Base-by-base conservation (phyloP, 2,797 vertebrate species). In the Dallia pectoralis region DNA sequence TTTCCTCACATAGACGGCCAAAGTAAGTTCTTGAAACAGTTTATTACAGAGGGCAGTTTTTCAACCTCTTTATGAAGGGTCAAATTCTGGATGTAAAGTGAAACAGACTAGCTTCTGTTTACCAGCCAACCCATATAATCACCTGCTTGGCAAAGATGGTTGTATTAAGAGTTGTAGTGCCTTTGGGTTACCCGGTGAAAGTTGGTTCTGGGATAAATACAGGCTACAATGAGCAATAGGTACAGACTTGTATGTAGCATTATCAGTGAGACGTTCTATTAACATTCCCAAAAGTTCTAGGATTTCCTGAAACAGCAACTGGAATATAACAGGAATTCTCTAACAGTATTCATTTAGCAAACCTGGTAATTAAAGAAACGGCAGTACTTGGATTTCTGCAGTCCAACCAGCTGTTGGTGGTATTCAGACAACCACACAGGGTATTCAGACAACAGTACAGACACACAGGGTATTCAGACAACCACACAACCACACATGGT, bases 121-220 rank as follows among this genome's bases (percentile, higher is more conserved):
- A n/a, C 40, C 40, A 44, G 40, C 51, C 51, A 53, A 53, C 16
- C 4, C 0, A 53, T 53, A 22, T 4, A 53, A 53, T 53, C 40
- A n/a, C 53, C 15, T 18, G 59, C 15, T 62, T 30, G 4, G 25
- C 27, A 30, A 62, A 18, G 27, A 6, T 30, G 27, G 59, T 62
- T 30, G 15, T 30, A 30, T 27, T 16, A 6, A 5, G 12, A 12
- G 56, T 27, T 61, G 27, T 29, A 29, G 2, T 5, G 27, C 59
- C 59, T 61, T 25, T 29, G 61, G 70, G 59, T 53, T 25, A 33
- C 67, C 69, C 65, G 7, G 40, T 40, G 40, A 75, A 74, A 71
- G 63, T 74, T 16, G 48, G 33, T 32, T 51, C 36, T 40, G 49
- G 33, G 49, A 14, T 27, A 32, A n/a, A 72, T 48, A 18, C 22